A percentile compares a stretch with the other conserved stretches of the same genome.
phyloP scores from a whole-genome alignment of 2,797 vertebrate species.

The Steatocranus sp. region DNA sequence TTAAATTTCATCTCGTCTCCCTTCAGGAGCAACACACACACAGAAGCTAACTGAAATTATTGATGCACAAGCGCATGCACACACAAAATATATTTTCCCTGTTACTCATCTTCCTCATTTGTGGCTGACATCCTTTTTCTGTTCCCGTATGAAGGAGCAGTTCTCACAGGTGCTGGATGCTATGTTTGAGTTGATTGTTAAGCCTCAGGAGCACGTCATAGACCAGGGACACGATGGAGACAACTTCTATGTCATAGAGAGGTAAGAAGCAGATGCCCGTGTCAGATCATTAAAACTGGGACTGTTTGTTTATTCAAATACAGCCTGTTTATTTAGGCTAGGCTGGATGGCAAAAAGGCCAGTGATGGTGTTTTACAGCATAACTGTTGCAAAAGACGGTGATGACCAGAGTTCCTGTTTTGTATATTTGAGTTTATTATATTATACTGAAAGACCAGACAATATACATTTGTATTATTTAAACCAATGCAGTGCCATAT shows the following conservation, averaged over 20 bases:
- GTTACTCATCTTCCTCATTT: not conserved
- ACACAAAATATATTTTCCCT: not conserved
- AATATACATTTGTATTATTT: not conserved
- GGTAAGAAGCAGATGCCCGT: conserved; percentile 60
- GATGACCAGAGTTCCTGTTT: not conserved
- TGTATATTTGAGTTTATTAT: not conserved
- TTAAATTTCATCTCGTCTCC: not conserved
- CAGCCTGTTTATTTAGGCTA: not conserved
- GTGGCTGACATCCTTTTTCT: not conserved
- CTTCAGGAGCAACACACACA: not conserved
- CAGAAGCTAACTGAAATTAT: not conserved
- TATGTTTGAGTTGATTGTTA: conserved; percentile 93
- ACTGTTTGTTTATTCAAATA: not conserved
- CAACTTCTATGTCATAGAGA: conserved; percentile 97
- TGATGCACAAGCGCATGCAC: not conserved
- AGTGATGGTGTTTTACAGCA: not conserved
- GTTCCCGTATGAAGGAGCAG: conserved; percentile 81
- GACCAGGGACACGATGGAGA: conserved; percentile 98
- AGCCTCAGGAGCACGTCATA: conserved; percentile 91
- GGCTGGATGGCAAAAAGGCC: not conserved
- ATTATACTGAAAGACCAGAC: not conserved
- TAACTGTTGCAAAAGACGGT: not conserved
- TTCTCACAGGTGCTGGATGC: conserved; percentile 96
- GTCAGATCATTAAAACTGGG: not conserved
- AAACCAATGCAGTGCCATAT: not conserved